Evolutionary conservation across 1,140 invertebrate species (phyloP).

Genomic region (Orussus abietinus): DNA sequence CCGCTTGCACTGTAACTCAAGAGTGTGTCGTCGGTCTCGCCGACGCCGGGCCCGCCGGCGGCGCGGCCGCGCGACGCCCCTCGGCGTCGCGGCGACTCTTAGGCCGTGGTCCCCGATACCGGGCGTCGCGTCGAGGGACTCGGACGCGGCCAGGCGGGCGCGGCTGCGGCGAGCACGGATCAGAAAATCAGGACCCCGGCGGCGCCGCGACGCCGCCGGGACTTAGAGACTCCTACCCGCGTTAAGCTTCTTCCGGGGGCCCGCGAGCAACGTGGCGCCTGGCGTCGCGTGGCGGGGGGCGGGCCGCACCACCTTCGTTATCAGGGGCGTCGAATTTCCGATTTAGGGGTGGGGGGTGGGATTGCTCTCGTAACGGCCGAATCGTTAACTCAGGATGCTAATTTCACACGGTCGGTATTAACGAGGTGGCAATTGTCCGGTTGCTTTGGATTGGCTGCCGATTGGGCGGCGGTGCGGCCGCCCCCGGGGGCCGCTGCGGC

Average conservation of each 20-base stretch:
- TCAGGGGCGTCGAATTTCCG: slow-evolving; percentile 8
- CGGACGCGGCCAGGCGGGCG: slow-evolving; percentile 15
- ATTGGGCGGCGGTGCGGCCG: no score
- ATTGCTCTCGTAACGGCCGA: slow-evolving; percentile 44
- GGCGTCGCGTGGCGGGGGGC: no score
- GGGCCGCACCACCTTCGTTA: slow-evolving; percentile 14
- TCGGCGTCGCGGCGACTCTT: slow-evolving; percentile 15
- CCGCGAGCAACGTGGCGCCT: slow-evolving; percentile 40
- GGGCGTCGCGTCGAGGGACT: slow-evolving; percentile 8
- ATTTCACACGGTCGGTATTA: slow-evolving; percentile 36
- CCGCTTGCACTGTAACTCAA: slow-evolving; percentile 56
- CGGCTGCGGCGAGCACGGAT: slow-evolving; percentile 8
- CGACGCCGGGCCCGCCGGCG: slow-evolving; percentile 18
- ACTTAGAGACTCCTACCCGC: slow-evolving; percentile 54
- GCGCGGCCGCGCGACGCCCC: slow-evolving; percentile 7
- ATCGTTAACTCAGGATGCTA: slow-evolving; percentile 51
- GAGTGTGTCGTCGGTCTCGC: slow-evolving; percentile 41
- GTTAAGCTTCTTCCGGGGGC: slow-evolving; percentile 53
- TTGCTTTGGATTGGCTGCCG: background rate
- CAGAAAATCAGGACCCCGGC: slow-evolving; percentile 39
- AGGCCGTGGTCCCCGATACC: slow-evolving; percentile 24
- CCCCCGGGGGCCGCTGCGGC: no score
- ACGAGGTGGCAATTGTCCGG: slow-evolving; percentile 4
- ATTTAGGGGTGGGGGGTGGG: no score
- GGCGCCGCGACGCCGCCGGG: slow-evolving; percentile 20